Base-by-base conservation (phyloP, 2,888 invertebrate genomes). In the Lasioglossum oenotherae region DNA sequence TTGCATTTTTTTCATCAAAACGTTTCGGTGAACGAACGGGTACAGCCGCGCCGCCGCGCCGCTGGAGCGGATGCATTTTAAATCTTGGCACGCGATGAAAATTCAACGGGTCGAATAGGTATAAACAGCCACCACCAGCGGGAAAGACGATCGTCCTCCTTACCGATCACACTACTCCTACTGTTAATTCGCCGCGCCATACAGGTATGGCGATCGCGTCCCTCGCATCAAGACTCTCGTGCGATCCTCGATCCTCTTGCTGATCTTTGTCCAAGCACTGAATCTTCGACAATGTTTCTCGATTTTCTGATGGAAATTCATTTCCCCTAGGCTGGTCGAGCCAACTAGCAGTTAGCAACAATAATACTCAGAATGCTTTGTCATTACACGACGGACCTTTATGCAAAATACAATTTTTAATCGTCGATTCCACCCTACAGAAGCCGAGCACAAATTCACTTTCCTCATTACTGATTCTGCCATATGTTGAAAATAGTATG, bases 1-100 rank as follows among this genome's bases (percentile, higher is more conserved):
- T 89, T 89, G 85, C 89, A 88, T 89, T 89, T 89, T 89, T 89
- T 89, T 89, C 88, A 89, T 89, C 89, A 88, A 89, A 89, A 83
- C 88, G 86, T 88, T 89, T 88, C 83, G 78, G 75, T 82, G 78
- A 78, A 74, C 87, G 69, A 38, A 78, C 78, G 79, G 64, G 69
- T 69, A 38, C 38, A 69, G 38, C 23, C 75, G 53, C 46, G 73
- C 49, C 46, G 73, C 49, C 57, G 31, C 64, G 73, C 35, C 81
- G 81, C 41, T 79, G 87, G 85, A 78, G 75, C 85, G 79, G 82
- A 86, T 81, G 79, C 89, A 84, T 89, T 87, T 89, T 82, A 89
- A 88, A 86, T 86, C 85, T 84, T 86, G 79, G 80, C 85, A 73
- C 85, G 60, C 84, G 86, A 89, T 89, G 86, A 86, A 89, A 89